Evolutionary conservation across 1,140 invertebrate genomes (phyloP).

Genomic region (Drosophila orosa): DNA sequence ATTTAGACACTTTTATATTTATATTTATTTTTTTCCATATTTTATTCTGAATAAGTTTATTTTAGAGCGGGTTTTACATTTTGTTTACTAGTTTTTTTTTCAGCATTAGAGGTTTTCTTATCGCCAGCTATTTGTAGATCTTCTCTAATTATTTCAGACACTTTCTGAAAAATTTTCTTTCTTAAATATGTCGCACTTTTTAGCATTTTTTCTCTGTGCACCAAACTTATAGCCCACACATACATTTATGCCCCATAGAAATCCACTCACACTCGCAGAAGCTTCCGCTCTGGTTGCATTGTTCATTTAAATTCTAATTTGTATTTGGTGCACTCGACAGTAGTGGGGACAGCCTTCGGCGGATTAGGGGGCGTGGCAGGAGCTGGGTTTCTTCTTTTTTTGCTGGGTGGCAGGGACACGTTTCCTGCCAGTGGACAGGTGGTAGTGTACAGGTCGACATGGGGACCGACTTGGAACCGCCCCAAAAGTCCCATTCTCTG

Average conservation of each 20-base stretch:
- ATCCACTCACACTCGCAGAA: slow-evolving; percentile 49
- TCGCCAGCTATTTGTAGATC: background rate
- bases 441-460: slow-evolving; percentile 39
- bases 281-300: slow-evolving; percentile 78
- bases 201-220: background rate
- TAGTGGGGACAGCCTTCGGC: slow-evolving; percentile 36
- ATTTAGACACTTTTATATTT: too few relatives aligned
- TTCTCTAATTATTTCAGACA: background rate
- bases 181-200: too few relatives aligned
- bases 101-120: background rate
- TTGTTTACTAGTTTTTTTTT: too few relatives aligned
- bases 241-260: slow-evolving; percentile 15
- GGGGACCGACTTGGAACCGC: slow-evolving; percentile 16
- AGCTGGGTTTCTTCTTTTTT: slow-evolving; percentile 23
- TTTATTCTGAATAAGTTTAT: too few relatives aligned
- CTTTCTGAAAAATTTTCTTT: background rate
- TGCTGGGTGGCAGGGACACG: slow-evolving; percentile 39
- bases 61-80: too few relatives aligned
- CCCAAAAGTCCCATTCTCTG: background rate
- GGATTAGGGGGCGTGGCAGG: slow-evolving; percentile 32
- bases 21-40: too few relatives aligned
- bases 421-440: slow-evolving; percentile 67
- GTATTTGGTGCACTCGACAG: slow-evolving; percentile 79
- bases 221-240: slow-evolving; percentile 13
- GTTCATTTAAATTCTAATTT: slow-evolving; percentile 83